Percentiles rank a stretch among this genome's conserved stretches.
Conservation (phyloP, 2,888 invertebrate genomes). For the Chalcosyrphus nemorum region DNA sequence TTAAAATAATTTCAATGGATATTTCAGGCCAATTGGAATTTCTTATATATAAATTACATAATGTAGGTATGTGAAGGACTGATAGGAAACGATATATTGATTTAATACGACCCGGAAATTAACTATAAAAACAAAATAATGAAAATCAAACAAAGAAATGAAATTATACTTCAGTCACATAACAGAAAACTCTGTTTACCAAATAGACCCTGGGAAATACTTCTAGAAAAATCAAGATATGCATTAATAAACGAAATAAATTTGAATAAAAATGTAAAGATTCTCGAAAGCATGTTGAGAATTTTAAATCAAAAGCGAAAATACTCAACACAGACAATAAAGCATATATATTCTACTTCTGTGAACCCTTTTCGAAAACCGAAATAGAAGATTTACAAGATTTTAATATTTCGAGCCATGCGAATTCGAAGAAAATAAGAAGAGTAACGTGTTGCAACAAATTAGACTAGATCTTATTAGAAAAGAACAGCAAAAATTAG, state of each 20-base stretch:
- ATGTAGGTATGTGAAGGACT: neutral
- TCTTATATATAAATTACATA: too few relatives aligned
- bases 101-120: neutral
- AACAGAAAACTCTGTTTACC: conserved; percentile 2
- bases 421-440: neutral
- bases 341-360: neutral
- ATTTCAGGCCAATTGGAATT: too few relatives aligned
- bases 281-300: neutral
- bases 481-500: conserved; percentile 16
- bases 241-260: neutral
- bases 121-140: conserved; percentile 4
- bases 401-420: too few relatives aligned
- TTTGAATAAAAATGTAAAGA: neutral
- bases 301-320: conserved; percentile 1
- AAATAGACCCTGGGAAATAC: conserved; percentile 16
- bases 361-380: conserved; percentile 1
- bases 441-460: neutral
- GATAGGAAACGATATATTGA: conserved; percentile 18
- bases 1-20: too few relatives aligned
- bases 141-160: conserved; percentile 1
- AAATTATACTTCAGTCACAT: conserved; percentile 7
- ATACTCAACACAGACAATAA: conserved; percentile 7
- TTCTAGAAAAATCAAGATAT: conserved; percentile 7
- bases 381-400: neutral
- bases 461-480: conserved; percentile 10